Evolutionary conservation across 1,140 invertebrate species (phyloP).

Genomic region (Dinothrombium tinctorium): DNA sequence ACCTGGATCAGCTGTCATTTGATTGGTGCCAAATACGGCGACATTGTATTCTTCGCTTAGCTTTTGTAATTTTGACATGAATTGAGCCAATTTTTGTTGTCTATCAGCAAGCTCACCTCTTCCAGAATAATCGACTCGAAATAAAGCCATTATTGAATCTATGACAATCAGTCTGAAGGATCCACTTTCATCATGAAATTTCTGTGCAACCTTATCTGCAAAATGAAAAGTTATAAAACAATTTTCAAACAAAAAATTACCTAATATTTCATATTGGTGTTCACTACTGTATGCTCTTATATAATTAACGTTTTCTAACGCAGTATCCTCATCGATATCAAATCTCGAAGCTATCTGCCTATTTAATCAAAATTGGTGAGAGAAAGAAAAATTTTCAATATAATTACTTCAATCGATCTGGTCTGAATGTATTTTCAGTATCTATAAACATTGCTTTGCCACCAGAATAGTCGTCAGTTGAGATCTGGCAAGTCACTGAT

Average conservation of each 20-base stretch:
- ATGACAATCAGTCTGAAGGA: slow-evolving; percentile 39
- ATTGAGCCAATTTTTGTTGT: slow-evolving; percentile 53
- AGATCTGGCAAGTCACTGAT: not conserved
- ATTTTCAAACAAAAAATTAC: slow-evolving; percentile 1
- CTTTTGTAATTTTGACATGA: slow-evolving; percentile 45
- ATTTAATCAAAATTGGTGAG: too few relatives aligned
- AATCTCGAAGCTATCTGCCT: slow-evolving; percentile 45
- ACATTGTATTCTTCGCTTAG: slow-evolving; percentile 64
- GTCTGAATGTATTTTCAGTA: slow-evolving; percentile 88
- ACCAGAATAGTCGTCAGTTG: slow-evolving; percentile 28
- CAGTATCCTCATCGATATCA: slow-evolving; percentile 43
- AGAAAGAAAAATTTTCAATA: slow-evolving; percentile 8
- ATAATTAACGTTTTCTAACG: slow-evolving; percentile 53
- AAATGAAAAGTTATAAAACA: not conserved
- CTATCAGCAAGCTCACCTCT: slow-evolving; percentile 50
- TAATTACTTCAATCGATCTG: slow-evolving; percentile 37
- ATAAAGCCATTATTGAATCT: slow-evolving; percentile 56
- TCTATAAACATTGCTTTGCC: slow-evolving; percentile 96
- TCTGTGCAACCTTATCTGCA: slow-evolving; percentile 47
- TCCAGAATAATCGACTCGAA: slow-evolving; percentile 51
- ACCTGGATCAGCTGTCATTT: slow-evolving; percentile 58
- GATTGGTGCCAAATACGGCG: slow-evolving; percentile 57
- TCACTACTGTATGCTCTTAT: slow-evolving; percentile 54
- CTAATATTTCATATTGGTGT: slow-evolving; percentile 50
- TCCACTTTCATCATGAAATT: slow-evolving; percentile 50